Evolutionary conservation across 2,113 vertebrate genomes (phyloP), one percentile per base, ranked within the genome.

Genomic region (Globicephala melas): DNA sequence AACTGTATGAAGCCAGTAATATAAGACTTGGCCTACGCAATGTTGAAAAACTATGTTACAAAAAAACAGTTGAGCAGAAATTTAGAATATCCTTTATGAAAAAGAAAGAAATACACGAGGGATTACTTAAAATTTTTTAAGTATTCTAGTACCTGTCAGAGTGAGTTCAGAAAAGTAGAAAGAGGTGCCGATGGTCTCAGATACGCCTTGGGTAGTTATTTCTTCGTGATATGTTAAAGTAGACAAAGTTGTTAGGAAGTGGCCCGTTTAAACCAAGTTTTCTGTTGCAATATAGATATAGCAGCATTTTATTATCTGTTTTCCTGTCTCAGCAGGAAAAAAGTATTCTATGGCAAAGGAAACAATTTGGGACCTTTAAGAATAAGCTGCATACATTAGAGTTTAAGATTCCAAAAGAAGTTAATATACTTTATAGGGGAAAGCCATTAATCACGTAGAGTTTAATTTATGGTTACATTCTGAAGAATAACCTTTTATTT

Each of bases 131-230:
- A 95, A 94, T 96, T 97, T 98, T 97, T 73, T 96, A 97, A 98
- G 96, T 98, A 85, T 98, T 98, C 93, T 98, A 96, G 89, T 97
- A 95, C 89, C 91, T 98, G 96, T 97, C 96, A 97, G n/a, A 96
- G 91, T 91, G 95, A 98, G 89, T 98, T 98, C 98, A 50, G 97
- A 77, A 94, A 94, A 93, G 53, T 50, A 84, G 97, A 95, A 89
- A 85, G 95, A 38, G 63, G 90, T 96, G 62, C 58, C 25, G 93
- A 94, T 55, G 93, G 79, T 93, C 91, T 60, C 86, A 81, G 96
- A 94, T 91, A 0, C 97, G 91, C 93, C 97, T 91, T 86, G 86
- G 88, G 79, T 97, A 76, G 85, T 97, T 94, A 90, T 96, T 97
- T 38, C 70, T 28, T 91, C 97, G 77, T 91, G 84, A 79, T 88